Conservation (phyloP, 1,140 invertebrate genomes). For the Epicauta chinensis region DNA sequence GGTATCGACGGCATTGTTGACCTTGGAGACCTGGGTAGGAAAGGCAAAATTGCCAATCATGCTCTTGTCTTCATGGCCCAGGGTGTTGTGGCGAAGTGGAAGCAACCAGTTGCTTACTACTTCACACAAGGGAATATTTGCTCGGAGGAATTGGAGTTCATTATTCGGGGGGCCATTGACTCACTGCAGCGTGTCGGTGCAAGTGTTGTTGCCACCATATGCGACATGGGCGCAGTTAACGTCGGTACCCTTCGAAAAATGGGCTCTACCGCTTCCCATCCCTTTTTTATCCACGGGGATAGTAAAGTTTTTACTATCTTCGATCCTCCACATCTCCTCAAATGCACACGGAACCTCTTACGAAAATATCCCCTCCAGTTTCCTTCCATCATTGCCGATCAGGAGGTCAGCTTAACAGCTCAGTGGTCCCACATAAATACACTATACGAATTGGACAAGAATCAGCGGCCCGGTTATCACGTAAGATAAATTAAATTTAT, state of each 20-base stretch:
- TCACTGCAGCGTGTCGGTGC: constrained; percentile 1
- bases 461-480: not conserved
- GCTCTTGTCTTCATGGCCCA: constrained; percentile 11
- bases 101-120: constrained; percentile 6
- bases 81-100: constrained; percentile 3
- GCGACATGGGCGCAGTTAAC: constrained; percentile 10
- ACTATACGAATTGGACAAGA: not conserved
- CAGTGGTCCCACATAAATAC: not conserved
- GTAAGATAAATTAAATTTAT: too few species aligned
- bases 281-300: not conserved
- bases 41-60: constrained; percentile 2
- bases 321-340: not conserved
- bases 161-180: constrained; percentile 3
- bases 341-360: not conserved
- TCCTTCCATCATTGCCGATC: too few species aligned
- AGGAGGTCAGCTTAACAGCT: too few species aligned
- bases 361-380: not conserved
- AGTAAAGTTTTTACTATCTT: not conserved
- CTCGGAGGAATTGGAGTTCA: constrained; percentile 1
- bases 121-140: not conserved
- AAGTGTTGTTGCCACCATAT: constrained; percentile 10
- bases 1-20: constrained; percentile 1
- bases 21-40: not conserved
- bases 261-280: not conserved
- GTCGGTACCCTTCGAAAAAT: not conserved